Base-by-base conservation (phyloP, 1,140 invertebrate species). In the Scaptomyza montana region DNA sequence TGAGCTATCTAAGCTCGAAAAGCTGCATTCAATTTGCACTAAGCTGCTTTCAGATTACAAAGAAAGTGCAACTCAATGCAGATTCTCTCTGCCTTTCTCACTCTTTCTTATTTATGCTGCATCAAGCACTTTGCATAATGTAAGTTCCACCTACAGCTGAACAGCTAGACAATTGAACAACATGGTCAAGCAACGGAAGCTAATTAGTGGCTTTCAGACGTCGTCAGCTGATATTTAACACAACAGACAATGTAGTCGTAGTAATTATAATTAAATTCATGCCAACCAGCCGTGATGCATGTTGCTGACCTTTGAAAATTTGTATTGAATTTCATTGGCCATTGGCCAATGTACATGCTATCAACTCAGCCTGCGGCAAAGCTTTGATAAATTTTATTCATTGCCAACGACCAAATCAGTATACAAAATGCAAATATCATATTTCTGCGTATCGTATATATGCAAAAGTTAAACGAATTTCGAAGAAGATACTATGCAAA, bases 121-220 rank as follows among this genome's bases (percentile, higher is more conserved):
- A 60, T 25, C 54, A 36, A 39, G 47, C 71, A 77, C 67, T 74
- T 74, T 55, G 62, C 50, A 62, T 85, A 64, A 85, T 85, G 80
- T 77, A 74, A 86, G 77, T 33, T 28, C 4, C 47, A 46, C 25
- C 61, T 51, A 60, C 30, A 51, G 50, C 55, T 46, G 50, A 16
- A 41, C 46, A 41, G 41, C 6, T 28, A 43, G 46, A 59, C 45
- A 50, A 13, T 41, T 4, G 39, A 25, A 25, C 21, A 25, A 25
- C 3, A 39, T 33, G 33, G 51, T 12, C 4, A 16, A 19, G 13
- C 50, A 13, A n/a, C 50, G 21, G 19, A 60, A 69, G 41, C 53
- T 33, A 43, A 69, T 64, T 66, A 51, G 55, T 61, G 60, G 30
- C 50, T 28, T 28, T 53, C 8, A 16, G 21, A 41, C 59, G 54